Conservation (phyloP, 2,797 vertebrate species). For the Poecile montanus region DNA sequence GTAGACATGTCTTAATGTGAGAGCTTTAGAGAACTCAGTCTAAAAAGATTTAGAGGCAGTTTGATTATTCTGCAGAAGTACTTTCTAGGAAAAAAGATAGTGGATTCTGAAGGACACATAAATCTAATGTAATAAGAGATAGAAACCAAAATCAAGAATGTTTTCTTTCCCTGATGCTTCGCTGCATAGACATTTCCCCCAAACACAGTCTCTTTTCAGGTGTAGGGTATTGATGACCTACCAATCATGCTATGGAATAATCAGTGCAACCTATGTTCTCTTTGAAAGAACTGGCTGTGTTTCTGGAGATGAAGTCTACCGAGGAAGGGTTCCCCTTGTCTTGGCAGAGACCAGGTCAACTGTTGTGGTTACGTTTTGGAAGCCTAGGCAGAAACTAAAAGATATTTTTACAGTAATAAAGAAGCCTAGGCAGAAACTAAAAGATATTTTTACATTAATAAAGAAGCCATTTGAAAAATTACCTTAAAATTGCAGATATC, state of each 20-base stretch:
- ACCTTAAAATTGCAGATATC: not conserved
- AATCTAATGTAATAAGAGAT: not conserved
- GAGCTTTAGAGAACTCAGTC: not conserved
- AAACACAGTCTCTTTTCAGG: not conserved
- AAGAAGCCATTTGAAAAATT: not conserved
- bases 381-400: not conserved
- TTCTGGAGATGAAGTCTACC: not conserved
- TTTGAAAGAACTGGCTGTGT: not conserved
- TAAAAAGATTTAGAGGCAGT: not conserved
- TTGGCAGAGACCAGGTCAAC: not conserved
- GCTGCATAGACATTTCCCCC: not conserved
- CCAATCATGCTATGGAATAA: not conserved
- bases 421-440: not conserved
- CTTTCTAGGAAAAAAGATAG: not conserved
- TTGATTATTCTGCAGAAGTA: slow-evolving; percentile 7
- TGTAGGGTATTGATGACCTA: not conserved
- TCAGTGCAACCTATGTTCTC: not conserved
- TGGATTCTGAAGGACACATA: not conserved
- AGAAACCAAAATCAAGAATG: not conserved
- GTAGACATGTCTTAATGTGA: not conserved
- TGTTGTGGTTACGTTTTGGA: not conserved
- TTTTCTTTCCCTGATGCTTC: not conserved
- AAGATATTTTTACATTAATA: not conserved
- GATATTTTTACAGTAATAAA: not conserved
- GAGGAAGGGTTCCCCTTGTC: not conserved